phyloP scores from a whole-genome alignment of 2,888 invertebrate species.

The Gymnocheta viridis region DNA sequence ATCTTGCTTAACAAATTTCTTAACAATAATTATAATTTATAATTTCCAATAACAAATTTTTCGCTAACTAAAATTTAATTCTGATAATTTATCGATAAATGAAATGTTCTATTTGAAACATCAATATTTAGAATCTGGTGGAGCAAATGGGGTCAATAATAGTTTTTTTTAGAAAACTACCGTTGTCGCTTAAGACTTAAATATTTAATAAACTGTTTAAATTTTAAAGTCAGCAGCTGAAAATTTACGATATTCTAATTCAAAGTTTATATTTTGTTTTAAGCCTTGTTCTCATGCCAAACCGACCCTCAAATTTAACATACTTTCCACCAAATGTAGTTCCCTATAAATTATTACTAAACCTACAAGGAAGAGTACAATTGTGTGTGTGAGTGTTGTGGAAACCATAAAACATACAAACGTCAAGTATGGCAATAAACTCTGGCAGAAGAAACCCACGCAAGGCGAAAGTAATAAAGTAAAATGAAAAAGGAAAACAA shows the following conservation, averaged over 20 bases:
- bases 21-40: no score
- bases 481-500: not conserved
- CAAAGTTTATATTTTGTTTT: not conserved
- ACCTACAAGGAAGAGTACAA: not conserved
- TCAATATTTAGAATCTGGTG: no score
- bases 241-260: not conserved
- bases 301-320: not conserved
- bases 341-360: constrained; percentile 5
- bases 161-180: no score
- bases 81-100: no score
- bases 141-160: no score
- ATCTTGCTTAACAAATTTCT: no score
- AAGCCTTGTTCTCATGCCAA: not conserved
- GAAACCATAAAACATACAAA: constrained; percentile 52
- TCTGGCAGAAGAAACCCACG: constrained; percentile 41
- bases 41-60: no score
- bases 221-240: no score
- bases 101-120: no score
- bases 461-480: constrained; percentile 14
- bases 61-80: no score
- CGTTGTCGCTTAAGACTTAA: no score
- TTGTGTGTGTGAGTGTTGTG: not conserved
- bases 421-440: constrained; percentile 48
- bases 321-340: not conserved
- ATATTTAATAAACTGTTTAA: no score